Evolutionary conservation across 37 sponge, comb jelly and placozoan species (phyloP).

Genomic region (Aplysina aerophoba): DNA sequence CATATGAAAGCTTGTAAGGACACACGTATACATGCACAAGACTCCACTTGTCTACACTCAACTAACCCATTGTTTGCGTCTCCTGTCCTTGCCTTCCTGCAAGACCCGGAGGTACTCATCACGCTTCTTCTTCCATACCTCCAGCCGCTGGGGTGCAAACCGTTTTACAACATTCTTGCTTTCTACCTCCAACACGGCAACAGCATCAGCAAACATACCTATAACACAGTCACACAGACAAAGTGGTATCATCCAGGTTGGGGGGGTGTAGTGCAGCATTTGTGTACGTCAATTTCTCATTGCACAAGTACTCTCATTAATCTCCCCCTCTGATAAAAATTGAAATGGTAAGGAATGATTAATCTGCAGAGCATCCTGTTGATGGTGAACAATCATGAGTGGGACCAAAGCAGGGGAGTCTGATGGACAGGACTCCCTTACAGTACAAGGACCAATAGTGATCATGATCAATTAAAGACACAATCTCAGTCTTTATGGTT

Average conservation of each 20-base stretch:
- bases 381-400: no score
- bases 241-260: not conserved
- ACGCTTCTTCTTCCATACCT: conserved; percentile 77
- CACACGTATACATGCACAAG: not conserved
- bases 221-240: not conserved
- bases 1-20: not conserved
- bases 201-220: conserved; percentile 85
- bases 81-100: conserved; percentile 41
- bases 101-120: conserved; percentile 58
- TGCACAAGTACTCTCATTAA: no score
- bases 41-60: not conserved
- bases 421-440: no score
- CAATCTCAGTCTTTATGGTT: no score
- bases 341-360: no score
- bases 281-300: no score
- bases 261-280: not conserved
- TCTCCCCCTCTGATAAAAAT: no score
- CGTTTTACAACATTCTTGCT: conserved; percentile 67
- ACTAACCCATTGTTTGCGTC: conserved; percentile 69
- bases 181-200: conserved; percentile 69
- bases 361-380: no score
- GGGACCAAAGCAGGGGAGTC: no score
- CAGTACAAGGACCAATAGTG: no score
- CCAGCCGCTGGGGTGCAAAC: conserved; percentile 69
- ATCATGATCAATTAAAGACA: no score